Conservation (phyloP, 2,888 invertebrate genomes). For the Prionchulus punctatus region DNA sequence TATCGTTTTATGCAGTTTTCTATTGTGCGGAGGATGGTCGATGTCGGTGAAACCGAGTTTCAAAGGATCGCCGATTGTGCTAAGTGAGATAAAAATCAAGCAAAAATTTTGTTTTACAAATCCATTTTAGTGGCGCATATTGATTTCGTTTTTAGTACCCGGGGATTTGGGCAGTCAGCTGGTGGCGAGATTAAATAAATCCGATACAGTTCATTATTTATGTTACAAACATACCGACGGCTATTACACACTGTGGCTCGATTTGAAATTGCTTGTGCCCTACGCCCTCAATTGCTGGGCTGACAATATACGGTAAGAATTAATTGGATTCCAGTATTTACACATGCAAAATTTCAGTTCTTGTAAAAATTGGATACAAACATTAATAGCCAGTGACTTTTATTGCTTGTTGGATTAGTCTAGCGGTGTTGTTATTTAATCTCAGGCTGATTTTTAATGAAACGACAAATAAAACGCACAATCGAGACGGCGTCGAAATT, state of each 20-base stretch:
- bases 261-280: slow-evolving; percentile 62
- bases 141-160: slow-evolving; percentile 58
- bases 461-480: slow-evolving; percentile 59
- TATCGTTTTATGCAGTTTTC: too few relatives aligned
- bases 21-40: too few relatives aligned
- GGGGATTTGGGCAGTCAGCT: slow-evolving; percentile 94
- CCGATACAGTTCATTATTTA: slow-evolving; percentile 59
- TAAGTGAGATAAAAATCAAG: too few relatives aligned
- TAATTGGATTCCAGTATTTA: too few relatives aligned
- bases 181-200: slow-evolving; percentile 69
- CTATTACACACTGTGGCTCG: slow-evolving; percentile 87
- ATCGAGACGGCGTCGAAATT: slow-evolving; percentile 63
- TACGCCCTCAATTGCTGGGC: slow-evolving; percentile 82
- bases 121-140: too few relatives aligned
- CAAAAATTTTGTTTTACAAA: too few relatives aligned
- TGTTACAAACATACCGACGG: slow-evolving; percentile 61
- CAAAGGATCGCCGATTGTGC: too few relatives aligned
- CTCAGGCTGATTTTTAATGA: slow-evolving; percentile 62
- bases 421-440: background rate
- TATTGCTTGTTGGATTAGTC: background rate
- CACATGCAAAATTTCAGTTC: too few relatives aligned
- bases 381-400: too few relatives aligned
- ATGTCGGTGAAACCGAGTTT: too few relatives aligned
- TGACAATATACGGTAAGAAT: slow-evolving; percentile 41
- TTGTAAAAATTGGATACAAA: too few relatives aligned